Percentiles rank a stretch among this genome's conserved stretches.
These are phyloP conservation scores for Mus caroli DNA, from an alignment of 2,797 vertebrate genomes.

Conservation along the genomic window DNA sequence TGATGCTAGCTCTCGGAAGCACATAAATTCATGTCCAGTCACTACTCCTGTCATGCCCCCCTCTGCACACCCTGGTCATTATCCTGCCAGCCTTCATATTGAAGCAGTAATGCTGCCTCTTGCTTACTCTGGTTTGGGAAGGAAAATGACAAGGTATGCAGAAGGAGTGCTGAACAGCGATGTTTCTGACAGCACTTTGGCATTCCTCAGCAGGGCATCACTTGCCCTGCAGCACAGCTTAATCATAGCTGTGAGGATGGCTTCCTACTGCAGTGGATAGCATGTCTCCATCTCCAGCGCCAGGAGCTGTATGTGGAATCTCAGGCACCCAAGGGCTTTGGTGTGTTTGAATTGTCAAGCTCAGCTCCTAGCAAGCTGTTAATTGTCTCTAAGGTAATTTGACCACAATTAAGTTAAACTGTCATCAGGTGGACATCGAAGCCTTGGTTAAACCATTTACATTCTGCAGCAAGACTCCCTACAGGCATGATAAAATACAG, in stretches of 20 bases:
- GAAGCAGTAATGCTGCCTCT: not conserved
- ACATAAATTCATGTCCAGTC: not conserved
- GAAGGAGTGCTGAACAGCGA: slow-evolving; percentile 52
- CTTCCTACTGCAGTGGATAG: slow-evolving; percentile 1
- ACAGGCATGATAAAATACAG: slow-evolving; percentile 49
- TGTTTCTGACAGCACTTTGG: slow-evolving; percentile 42
- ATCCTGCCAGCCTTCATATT: not conserved
- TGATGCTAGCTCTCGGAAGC: not conserved
- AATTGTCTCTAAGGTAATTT: slow-evolving; percentile 71
- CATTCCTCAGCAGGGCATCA: not conserved
- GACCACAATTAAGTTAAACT: slow-evolving; percentile 72
- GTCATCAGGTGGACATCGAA: slow-evolving; percentile 72
- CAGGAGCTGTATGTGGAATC: not conserved
- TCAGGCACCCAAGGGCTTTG: not conserved
- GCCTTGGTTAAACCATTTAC: slow-evolving; percentile 65
- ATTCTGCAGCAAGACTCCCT: slow-evolving; percentile 65
- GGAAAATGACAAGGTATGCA: slow-evolving; percentile 49
- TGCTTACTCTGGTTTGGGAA: slow-evolving; percentile 36
- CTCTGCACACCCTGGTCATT: not conserved
- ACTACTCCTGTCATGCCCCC: not conserved
- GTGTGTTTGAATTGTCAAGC: slow-evolving; percentile 22
- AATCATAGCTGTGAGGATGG: slow-evolving; percentile 48
- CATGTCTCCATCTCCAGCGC: slow-evolving; percentile 5
- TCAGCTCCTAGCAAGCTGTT: slow-evolving; percentile 59
- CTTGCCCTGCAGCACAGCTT: slow-evolving; percentile 32